phyloP scores from a whole-genome alignment of 2,888 invertebrate species.

The Selenia dentaria region DNA sequence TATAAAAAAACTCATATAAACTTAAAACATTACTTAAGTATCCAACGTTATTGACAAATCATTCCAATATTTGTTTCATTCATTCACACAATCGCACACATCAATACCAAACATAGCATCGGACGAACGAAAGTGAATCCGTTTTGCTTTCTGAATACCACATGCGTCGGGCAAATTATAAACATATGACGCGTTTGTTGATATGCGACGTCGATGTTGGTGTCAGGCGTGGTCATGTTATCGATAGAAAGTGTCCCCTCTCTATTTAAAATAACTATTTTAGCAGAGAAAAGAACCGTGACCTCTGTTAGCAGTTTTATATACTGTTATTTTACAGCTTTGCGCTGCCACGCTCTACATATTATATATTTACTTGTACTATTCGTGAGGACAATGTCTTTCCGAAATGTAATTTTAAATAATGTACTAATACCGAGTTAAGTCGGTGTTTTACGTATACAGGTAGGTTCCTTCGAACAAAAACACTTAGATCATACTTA shows the following conservation, averaged over 20 bases:
- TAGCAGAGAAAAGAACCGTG: no score
- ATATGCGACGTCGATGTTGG: background rate
- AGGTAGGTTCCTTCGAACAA: no score
- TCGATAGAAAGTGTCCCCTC: conserved; percentile 1
- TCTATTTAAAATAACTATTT: background rate
- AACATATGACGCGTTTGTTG: conserved; percentile 5
- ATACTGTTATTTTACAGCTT: conserved; percentile 4
- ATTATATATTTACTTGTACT: background rate
- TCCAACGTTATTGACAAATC: no score
- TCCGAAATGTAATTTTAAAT: background rate
- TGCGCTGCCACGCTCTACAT: conserved; percentile 1
- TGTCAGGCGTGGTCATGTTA: background rate
- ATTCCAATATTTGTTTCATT: no score
- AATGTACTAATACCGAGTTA: no score
- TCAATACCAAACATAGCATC: background rate
- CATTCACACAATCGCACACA: background rate
- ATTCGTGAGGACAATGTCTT: background rate
- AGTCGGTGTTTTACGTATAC: no score
- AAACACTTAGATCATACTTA: no score
- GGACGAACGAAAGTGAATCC: conserved; percentile 15
- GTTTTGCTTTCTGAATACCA: conserved; percentile 23
- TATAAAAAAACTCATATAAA: no score
- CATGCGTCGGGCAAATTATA: conserved; percentile 6
- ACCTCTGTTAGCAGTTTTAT: no score
- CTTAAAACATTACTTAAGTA: no score